Evolutionary conservation across 1,140 invertebrate species (phyloP).

Genomic region (Anadara kagoshimensis): DNA sequence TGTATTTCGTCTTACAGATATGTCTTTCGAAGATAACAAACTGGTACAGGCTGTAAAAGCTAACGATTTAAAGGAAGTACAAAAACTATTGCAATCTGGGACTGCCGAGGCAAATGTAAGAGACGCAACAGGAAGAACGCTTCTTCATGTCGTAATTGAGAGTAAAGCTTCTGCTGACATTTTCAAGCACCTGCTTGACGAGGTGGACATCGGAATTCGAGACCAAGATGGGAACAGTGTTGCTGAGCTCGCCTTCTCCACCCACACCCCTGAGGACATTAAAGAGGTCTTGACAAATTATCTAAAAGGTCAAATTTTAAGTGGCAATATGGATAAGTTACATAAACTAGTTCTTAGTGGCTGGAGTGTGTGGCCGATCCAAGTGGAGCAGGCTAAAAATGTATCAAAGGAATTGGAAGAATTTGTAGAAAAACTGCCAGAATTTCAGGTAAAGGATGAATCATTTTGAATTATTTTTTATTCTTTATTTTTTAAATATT

Average conservation of each 20-base stretch:
- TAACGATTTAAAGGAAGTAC: conserved; percentile 33
- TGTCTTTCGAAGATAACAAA: conserved; percentile 25
- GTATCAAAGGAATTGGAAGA: conserved; percentile 28
- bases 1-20: not conserved
- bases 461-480: too few relatives aligned
- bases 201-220: conserved; percentile 36
- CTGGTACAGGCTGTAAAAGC: conserved; percentile 43
- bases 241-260: conserved; percentile 42
- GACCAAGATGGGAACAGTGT: conserved; percentile 49
- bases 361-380: conserved; percentile 45
- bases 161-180: conserved; percentile 35
- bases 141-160: conserved; percentile 45
- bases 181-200: conserved; percentile 47
- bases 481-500: not conserved
- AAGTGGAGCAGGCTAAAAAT: conserved; percentile 19
- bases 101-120: conserved; percentile 25
- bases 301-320: conserved; percentile 34
- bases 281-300: conserved; percentile 31
- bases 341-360: conserved; percentile 43
- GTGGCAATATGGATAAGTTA: conserved; percentile 32
- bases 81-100: conserved; percentile 18
- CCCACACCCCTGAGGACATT: conserved; percentile 26
- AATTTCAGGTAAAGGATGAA: conserved; percentile 35
- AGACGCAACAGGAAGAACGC: conserved; percentile 39
- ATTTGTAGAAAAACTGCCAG: conserved; percentile 35